Conservation (phyloP, 2,888 invertebrate species). For the Helleia helle region DNA sequence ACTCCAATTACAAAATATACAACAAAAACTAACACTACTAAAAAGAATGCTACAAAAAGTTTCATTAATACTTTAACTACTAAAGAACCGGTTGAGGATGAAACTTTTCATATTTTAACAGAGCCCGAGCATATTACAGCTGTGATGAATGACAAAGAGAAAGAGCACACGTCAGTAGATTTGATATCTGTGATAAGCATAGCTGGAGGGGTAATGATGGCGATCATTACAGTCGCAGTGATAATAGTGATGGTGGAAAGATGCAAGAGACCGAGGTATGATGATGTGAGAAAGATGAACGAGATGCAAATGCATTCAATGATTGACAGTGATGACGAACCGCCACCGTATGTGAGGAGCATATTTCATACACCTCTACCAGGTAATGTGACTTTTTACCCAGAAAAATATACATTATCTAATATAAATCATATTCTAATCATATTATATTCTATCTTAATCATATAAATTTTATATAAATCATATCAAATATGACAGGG, state of each 20-base stretch:
- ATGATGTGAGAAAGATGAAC: constrained; percentile 55
- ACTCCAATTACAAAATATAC: constrained; percentile 17
- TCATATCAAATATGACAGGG: no score
- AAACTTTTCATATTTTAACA: constrained; percentile 71
- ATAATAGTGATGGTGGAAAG: constrained; percentile 64
- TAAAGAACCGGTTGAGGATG: constrained; percentile 43
- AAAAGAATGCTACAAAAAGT: constrained; percentile 23
- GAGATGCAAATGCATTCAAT: constrained; percentile 63
- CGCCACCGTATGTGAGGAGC: constrained; percentile 69
- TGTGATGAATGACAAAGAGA: constrained; percentile 59
- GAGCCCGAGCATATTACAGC: constrained; percentile 71
- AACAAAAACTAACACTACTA: constrained; percentile 19
- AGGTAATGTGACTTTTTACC: no score
- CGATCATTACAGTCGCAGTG: constrained; percentile 63
- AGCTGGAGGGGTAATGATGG: constrained; percentile 67
- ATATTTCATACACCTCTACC: constrained; percentile 74
- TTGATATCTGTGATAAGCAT: constrained; percentile 66
- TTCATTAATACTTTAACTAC: constrained; percentile 41
- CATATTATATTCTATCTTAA: no score
- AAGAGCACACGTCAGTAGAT: constrained; percentile 51
- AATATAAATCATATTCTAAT: no score
- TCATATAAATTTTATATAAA: not conserved
- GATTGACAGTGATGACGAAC: constrained; percentile 53
- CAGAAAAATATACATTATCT: no score
- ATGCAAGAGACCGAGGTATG: constrained; percentile 52